These are phyloP conservation scores for Mesocricetus auratus DNA, from an alignment of 2,113 vertebrate species.

Conservation along the genomic window DNA sequence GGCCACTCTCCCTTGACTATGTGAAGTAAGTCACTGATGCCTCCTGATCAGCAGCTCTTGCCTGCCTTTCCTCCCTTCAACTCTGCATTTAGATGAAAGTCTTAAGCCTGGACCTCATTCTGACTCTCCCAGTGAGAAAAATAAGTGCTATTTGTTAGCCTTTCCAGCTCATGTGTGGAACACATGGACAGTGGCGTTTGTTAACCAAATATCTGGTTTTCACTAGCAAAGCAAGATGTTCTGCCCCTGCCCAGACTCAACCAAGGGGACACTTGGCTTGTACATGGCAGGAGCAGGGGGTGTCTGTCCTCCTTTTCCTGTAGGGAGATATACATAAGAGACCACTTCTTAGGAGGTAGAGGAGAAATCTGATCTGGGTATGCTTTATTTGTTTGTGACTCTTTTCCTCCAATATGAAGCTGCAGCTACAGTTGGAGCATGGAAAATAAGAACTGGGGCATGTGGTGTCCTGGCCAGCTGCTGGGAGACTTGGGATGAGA, in stretches of 20 bases:
- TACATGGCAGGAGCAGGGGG: neutral
- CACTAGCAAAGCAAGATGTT: neutral
- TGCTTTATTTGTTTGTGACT: slow-evolving; percentile 20
- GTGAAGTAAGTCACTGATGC: slow-evolving; percentile 20
- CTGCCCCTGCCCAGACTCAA: neutral
- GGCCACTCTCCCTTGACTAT: slow-evolving; percentile 23
- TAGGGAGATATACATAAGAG: neutral
- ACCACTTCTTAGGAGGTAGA: neutral
- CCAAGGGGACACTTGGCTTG: neutral
- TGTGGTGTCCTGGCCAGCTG: neutral
- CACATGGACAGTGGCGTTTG: neutral
- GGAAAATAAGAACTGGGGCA: slow-evolving; percentile 51
- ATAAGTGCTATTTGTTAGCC: slow-evolving; percentile 40
- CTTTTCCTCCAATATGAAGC: neutral
- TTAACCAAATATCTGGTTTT: slow-evolving; percentile 32
- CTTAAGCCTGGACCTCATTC: slow-evolving; percentile 32
- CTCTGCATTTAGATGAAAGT: slow-evolving; percentile 55
- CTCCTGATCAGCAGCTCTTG: neutral
- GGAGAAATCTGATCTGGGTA: neutral
- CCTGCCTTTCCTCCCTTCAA: neutral
- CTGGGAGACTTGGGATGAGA: neutral
- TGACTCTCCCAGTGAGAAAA: slow-evolving; percentile 61
- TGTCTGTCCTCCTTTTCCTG: neutral
- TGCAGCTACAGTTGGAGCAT: neutral
- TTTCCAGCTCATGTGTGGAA: slow-evolving; percentile 26